Base-by-base conservation (phyloP, 2,113 vertebrate genomes). In the Nansenia antarctica region DNA sequence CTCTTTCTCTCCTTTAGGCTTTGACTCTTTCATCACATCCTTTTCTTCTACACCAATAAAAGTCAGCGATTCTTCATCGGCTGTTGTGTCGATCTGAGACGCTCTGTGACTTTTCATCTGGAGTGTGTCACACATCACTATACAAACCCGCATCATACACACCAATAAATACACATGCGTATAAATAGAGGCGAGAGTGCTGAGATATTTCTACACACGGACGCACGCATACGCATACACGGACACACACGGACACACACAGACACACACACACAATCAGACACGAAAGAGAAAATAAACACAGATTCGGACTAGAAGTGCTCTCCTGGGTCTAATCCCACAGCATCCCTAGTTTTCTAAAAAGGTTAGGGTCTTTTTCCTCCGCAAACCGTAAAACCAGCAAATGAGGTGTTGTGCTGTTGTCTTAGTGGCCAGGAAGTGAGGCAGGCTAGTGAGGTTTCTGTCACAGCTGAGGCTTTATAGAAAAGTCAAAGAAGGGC, bases 1-100 rank as follows among this genome's bases (percentile, higher is more conserved):
- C 72, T 85, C 85, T 86, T 87, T 92, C 89, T 91, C 86, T 88
- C 79, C 72, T 82, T 79, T 80, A 81, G 86, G 82, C 85, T 89
- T 90, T 90, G 83, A 88, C 84, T 82, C 91, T 91, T 93, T 93
- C 86, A 87, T 74, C 79, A 24, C 85, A 76, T 90, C 88, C 90
- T 89, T 93, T 92, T 92, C 86, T 91, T 82, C 64, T 63, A 79
- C 84, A 77, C 90, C 89, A 93, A 92, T 93, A 93, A 93, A 93
- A 93, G 92, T 93, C 92, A 93, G 86, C 64, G 86, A 92, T 92
- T 90, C 89, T 90, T 91, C 89, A 90, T 88, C 86, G 80, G 86
- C 86, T 80, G 82, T 92, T 89, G 90, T 89, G 87, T 70, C 77
- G 85, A 89, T 90, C 88, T 89, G 84, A 87, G 81, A 81, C 82